phyloP scores from a whole-genome alignment of 2,888 invertebrate genomes.

The Aleiodes alternator region DNA sequence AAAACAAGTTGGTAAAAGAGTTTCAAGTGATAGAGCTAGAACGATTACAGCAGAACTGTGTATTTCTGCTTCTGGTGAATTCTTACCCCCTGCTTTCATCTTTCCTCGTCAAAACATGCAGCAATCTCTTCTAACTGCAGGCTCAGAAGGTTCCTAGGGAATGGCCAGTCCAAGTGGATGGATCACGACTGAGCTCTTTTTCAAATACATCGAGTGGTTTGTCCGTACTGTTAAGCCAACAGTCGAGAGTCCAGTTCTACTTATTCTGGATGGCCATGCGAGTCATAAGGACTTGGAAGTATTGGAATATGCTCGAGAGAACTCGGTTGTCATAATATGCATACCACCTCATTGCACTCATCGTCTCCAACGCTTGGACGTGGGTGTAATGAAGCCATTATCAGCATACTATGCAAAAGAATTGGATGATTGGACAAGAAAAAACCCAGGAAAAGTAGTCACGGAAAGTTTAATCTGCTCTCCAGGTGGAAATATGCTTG shows the following conservation, averaged over 20 bases:
- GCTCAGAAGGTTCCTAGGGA: neutral
- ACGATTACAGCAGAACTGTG: neutral
- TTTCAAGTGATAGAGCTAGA: neutral
- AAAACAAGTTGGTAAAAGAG: conserved; percentile 2
- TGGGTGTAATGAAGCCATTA: conserved; percentile 6
- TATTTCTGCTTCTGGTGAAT: neutral
- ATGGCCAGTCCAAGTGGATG: neutral
- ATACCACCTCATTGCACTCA: conserved; percentile 3
- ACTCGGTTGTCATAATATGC: neutral
- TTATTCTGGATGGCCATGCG: neutral
- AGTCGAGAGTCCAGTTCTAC: neutral
- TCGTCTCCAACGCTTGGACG: conserved; percentile 5
- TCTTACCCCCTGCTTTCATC: neutral
- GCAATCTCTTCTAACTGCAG: neutral
- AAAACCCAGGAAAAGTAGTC: neutral
- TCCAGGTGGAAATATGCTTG: too few relatives aligned
- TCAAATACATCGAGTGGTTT: neutral
- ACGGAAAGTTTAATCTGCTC: neutral
- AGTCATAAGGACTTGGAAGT: neutral
- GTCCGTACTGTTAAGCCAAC: neutral
- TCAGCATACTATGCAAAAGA: neutral
- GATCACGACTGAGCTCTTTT: neutral
- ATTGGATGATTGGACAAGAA: neutral
- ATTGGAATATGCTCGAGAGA: neutral
- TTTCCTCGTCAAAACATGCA: conserved; percentile 1